phyloP scores from a whole-genome alignment of 2,113 vertebrate genomes.

The Salvelinus fontinalis region DNA sequence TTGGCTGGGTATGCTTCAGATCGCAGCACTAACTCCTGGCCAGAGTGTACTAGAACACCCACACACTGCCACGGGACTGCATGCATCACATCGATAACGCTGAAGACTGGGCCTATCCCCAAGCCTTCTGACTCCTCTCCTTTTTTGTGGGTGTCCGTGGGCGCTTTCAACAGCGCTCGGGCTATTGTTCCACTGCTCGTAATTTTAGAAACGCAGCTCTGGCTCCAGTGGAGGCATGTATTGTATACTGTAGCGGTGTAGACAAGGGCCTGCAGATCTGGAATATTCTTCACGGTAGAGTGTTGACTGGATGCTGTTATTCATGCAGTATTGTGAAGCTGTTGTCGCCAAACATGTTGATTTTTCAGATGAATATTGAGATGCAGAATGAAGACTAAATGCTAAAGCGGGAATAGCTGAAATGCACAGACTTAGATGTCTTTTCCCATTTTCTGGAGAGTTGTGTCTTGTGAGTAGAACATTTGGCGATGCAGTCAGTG shows the following conservation, averaged over 20 bases:
- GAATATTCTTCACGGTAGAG: constrained; percentile 5
- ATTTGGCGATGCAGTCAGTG: constrained; percentile 57
- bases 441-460: constrained; percentile 31
- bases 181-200: constrained; percentile 55
- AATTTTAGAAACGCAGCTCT: constrained; percentile 34
- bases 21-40: constrained; percentile 36
- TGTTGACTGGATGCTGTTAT: background rate
- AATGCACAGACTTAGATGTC: background rate
- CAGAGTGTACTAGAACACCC: constrained; percentile 56
- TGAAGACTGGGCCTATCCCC: constrained; percentile 54
- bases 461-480: constrained; percentile 28
- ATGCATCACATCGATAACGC: constrained; percentile 64
- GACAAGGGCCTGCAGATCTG: background rate
- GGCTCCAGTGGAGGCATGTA: background rate
- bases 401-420: background rate
- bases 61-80: constrained; percentile 59
- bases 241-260: background rate
- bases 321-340: background rate
- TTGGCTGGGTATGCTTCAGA: constrained; percentile 22
- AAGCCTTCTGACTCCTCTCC: constrained; percentile 69
- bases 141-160: constrained; percentile 70
- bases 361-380: background rate
- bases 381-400: background rate
- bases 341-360: background rate
- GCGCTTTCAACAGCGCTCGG: constrained; percentile 62